Percentiles rank a stretch among this genome's conserved stretches.
Evolutionary conservation across 2,113 vertebrate genomes (phyloP).

Genomic region (Rhodinocichla rosea): DNA sequence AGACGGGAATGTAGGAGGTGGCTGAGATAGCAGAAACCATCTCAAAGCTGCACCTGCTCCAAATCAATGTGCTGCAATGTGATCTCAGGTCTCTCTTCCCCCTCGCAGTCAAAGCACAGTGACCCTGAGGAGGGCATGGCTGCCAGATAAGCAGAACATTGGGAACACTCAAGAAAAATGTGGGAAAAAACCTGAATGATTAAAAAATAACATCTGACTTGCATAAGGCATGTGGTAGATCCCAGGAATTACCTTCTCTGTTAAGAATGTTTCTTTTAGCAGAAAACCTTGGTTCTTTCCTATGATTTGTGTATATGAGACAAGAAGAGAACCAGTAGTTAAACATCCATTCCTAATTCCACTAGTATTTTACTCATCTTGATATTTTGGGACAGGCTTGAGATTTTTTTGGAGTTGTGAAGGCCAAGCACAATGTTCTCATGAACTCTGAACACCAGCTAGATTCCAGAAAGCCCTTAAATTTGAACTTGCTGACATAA

Average conservation of each 20-base stretch:
- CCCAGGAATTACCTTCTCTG: background rate
- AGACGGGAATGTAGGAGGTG: conserved; percentile 58
- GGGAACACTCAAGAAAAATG: background rate
- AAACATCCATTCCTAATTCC: background rate
- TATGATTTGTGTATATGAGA: background rate
- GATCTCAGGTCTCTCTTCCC: background rate
- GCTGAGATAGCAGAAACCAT: conserved; percentile 40
- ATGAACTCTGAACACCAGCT: background rate
- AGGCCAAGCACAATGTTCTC: background rate
- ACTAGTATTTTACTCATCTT: background rate
- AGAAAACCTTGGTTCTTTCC: background rate
- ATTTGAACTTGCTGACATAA: background rate
- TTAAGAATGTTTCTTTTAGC: background rate
- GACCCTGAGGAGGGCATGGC: background rate
- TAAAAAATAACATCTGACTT: background rate
- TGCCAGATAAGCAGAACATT: conserved; percentile 8
- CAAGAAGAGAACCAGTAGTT: background rate
- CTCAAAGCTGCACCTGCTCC: conserved; percentile 44
- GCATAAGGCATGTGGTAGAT: background rate
- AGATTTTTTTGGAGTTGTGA: background rate
- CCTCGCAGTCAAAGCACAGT: background rate
- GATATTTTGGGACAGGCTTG: background rate
- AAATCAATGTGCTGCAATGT: conserved; percentile 14
- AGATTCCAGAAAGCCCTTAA: background rate
- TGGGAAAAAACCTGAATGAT: background rate